Percentiles rank a stretch among this genome's conserved stretches.
phyloP scores from a whole-genome alignment of 92 coral and sea anemone species.

The Phymanthus crucifer region DNA sequence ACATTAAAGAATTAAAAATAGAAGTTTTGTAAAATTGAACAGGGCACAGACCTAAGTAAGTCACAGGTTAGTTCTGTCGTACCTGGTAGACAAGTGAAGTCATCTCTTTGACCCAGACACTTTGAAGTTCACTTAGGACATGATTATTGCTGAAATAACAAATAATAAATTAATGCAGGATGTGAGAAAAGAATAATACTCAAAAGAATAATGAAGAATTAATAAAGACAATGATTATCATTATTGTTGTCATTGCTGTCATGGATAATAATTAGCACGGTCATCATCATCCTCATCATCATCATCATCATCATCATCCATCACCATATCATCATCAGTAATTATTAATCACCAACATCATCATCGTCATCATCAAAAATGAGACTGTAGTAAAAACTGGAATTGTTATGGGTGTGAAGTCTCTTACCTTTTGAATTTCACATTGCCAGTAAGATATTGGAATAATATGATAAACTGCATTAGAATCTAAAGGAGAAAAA shows the following conservation, averaged over 20 bases:
- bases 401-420: background rate
- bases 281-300: too few relatives aligned
- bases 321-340: too few relatives aligned
- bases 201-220: background rate
- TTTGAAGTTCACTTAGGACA: conserved; percentile 78
- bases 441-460: conserved; percentile 87
- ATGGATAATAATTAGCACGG: too few relatives aligned
- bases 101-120: conserved; percentile 84
- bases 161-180: background rate
- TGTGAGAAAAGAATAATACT: background rate
- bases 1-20: background rate
- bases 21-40: background rate
- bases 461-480: conserved; percentile 83
- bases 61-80: background rate
- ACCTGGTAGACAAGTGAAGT: conserved; percentile 86
- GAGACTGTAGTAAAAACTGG: background rate
- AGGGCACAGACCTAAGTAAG: too few relatives aligned
- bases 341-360: too few relatives aligned
- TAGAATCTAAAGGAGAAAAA: conserved; percentile 58
- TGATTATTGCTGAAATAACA: conserved; percentile 65
- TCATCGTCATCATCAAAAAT: background rate
- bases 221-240: too few relatives aligned
- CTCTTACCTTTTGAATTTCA: conserved; percentile 86
- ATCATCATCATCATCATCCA: too few relatives aligned
- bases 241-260: too few relatives aligned